Base-by-base conservation (phyloP, 2,888 invertebrate genomes). In the Anoncus sp. region DNA sequence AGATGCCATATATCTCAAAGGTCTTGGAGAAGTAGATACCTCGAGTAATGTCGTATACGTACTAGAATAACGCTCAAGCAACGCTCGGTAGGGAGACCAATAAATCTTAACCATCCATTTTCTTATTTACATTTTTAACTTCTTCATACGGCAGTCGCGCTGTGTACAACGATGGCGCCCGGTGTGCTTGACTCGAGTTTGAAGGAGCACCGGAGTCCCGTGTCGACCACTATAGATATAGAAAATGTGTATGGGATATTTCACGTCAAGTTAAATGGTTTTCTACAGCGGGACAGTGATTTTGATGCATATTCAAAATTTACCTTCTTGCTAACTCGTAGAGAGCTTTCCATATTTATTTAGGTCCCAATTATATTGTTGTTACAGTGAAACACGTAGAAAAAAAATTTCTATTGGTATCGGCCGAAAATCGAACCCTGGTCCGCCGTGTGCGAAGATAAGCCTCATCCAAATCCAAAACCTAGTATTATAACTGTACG, bases 61-160 rank as follows among this genome's bases (percentile, higher is more conserved):
- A 47, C 38, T 72, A 5, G 27, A 72, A 77, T 63, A 77, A 18
- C 62, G 62, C 49, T 73, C 67, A 67, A 73, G 43, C 49, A 47
- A 77, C 40, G 16, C 18, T 55, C 35, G 31, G 53, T 45, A 12
- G 12, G 24, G 20, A 47, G 38, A 69, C 62, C 63, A 65, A 77
- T 70, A 73, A 77, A 31, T 65, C 59, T n/a, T 43, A 63, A 62
- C 51, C 57, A 69, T 73, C 59, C 22, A 59, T 69, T 73, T 69
- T 69, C 67, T 77, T 69, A 73, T 77, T 77, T 73, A 69, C 77
- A 77, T 77, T 69, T 77, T 77, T 69, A 69, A 63, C 69, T 65
- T 70, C 16, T 65, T 72, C 63, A 35, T 51, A 18, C 18, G n/a
- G 10, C 40, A 55, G 67, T 62, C 27, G 51, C 12, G 14, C 20